phyloP scores from a whole-genome alignment of 2,888 invertebrate genomes.

The Cryptophagus acutangulus region DNA sequence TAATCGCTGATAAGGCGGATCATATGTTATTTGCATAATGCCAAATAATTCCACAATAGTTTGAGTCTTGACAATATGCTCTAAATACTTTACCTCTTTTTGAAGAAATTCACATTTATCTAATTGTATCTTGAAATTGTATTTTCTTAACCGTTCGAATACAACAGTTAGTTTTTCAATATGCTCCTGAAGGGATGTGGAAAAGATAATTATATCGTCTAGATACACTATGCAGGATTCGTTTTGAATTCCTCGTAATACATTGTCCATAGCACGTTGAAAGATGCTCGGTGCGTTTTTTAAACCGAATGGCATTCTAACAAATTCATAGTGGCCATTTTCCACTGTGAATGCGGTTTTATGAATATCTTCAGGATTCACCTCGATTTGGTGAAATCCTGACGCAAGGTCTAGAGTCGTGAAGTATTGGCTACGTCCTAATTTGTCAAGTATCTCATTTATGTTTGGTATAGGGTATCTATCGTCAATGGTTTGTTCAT shows the following conservation, averaged over 20 bases:
- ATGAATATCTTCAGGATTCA: neutral
- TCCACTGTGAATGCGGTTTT: slow-evolving; percentile 1
- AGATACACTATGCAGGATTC: slow-evolving; percentile 19
- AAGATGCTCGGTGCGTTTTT: neutral
- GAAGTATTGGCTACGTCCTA: slow-evolving; percentile 2
- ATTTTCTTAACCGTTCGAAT: slow-evolving; percentile 15
- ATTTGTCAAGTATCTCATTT: slow-evolving; percentile 4
- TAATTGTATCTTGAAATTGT: slow-evolving; percentile 19
- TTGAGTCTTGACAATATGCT: slow-evolving; percentile 15
- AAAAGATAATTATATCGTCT: slow-evolving; percentile 19
- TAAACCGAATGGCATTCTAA: neutral
- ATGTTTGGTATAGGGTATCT: slow-evolving; percentile 8
- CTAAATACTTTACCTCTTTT: slow-evolving; percentile 12
- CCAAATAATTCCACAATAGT: no score
- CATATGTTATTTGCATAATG: no score
- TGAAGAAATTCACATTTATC: slow-evolving; percentile 16
- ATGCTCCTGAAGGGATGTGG: slow-evolving; percentile 16
- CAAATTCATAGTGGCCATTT: neutral
- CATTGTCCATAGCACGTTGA: neutral
- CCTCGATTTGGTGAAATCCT: slow-evolving; percentile 6
- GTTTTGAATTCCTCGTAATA: slow-evolving; percentile 5
- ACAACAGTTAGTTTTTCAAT: slow-evolving; percentile 13
- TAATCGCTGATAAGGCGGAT: no score
- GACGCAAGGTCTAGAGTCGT: neutral
- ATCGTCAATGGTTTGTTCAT: slow-evolving; percentile 9